A percentile compares a stretch with the other conserved stretches of the same genome.
Conservation (phyloP, 2,888 invertebrate species). For the Griposia aprilina region DNA sequence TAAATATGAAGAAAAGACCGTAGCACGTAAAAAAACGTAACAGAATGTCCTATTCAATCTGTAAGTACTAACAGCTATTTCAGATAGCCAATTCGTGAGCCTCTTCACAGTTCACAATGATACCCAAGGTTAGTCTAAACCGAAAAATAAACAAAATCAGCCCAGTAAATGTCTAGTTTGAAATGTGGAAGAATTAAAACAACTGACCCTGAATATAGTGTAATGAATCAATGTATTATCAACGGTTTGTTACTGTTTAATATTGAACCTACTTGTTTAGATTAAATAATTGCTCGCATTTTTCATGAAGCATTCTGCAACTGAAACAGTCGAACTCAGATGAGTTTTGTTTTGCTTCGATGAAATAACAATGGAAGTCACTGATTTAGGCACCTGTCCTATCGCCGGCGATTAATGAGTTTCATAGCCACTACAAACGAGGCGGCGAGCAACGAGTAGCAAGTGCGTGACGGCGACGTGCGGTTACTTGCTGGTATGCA, state of each 20-base stretch:
- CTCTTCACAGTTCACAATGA: conserved; percentile 40
- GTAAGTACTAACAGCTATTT: conserved; percentile 24
- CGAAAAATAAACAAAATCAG: conserved; percentile 37
- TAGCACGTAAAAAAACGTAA: background rate
- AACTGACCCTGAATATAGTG: conserved; percentile 16
- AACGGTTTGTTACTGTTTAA: conserved; percentile 32
- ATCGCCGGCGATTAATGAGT: too few species aligned
- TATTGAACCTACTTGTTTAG: conserved; percentile 25
- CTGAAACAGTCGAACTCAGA: background rate
- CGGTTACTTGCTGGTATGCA: background rate
- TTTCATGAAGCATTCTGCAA: conserved; percentile 4
- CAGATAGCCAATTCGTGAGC: conserved; percentile 9
- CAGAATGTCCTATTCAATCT: background rate
- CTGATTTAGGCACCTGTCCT: background rate
- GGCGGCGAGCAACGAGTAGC: background rate
- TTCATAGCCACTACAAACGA: background rate
- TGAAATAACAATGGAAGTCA: too few species aligned
- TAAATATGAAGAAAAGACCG: conserved; percentile 26
- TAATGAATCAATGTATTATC: conserved; percentile 46
- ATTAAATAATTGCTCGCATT: conserved; percentile 29
- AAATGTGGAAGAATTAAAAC: conserved; percentile 45
- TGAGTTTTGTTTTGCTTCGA: background rate
- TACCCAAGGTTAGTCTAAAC: conserved; percentile 19
- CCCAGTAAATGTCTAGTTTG: conserved; percentile 32
- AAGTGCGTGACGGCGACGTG: background rate